A percentile compares a stretch with the other conserved stretches of the same genome.
phyloP scores from a whole-genome alignment of 2,797 vertebrate genomes.

The Melanotaenia boesemani region DNA sequence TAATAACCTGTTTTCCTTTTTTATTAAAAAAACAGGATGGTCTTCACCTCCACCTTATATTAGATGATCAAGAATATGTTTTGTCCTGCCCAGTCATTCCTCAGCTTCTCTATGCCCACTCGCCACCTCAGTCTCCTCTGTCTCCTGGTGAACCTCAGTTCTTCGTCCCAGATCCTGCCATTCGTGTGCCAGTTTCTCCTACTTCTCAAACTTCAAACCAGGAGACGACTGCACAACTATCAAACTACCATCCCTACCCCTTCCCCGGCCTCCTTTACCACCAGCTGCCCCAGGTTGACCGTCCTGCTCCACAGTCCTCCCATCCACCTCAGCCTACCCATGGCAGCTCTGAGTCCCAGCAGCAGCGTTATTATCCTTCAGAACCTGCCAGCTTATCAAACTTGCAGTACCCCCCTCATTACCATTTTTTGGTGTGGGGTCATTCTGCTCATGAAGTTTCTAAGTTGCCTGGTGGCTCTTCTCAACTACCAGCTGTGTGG shows the following conservation, averaged over 20 bases:
- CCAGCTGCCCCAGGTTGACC: slow-evolving; percentile 40
- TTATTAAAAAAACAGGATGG: slow-evolving; percentile 51
- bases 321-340: slow-evolving; percentile 1
- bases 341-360: slow-evolving; percentile 16
- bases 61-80: slow-evolving; percentile 49
- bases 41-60: slow-evolving; percentile 39
- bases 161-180: slow-evolving; percentile 23
- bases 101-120: slow-evolving; percentile 17
- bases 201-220: slow-evolving; percentile 26
- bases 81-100: slow-evolving; percentile 67
- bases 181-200: slow-evolving; percentile 5
- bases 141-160: slow-evolving; percentile 25
- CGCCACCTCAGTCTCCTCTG: slow-evolving; percentile 7
- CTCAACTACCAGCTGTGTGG: slow-evolving; percentile 23
- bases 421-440: background rate
- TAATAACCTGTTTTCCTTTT: background rate
- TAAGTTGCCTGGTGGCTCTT: slow-evolving; percentile 16
- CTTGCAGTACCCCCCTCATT: slow-evolving; percentile 16
- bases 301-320: slow-evolving; percentile 28
- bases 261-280: slow-evolving; percentile 32
- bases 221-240: slow-evolving; percentile 24
- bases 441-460: slow-evolving; percentile 5
- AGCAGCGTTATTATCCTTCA: slow-evolving; percentile 1
- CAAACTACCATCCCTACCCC: slow-evolving; percentile 16
- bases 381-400: slow-evolving; percentile 1